A percentile compares a stretch with the other conserved stretches of the same genome.
These are phyloP conservation scores for Etheostoma spectabile DNA, from an alignment of 2,113 vertebrate species.

Conservation along the genomic window DNA sequence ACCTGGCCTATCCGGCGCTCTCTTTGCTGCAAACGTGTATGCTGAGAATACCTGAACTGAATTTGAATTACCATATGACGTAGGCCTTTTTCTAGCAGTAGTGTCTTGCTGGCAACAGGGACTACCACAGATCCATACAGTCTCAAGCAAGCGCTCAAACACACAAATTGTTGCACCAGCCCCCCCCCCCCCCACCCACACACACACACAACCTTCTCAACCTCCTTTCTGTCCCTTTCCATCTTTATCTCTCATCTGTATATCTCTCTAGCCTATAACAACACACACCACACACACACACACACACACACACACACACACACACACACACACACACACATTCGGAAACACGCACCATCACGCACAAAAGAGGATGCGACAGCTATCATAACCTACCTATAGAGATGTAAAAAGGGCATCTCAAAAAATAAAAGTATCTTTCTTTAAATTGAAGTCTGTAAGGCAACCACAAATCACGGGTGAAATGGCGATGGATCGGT, in stretches of 20 bases:
- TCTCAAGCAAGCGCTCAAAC: conserved; percentile 61
- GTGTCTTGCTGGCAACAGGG: conserved; percentile 75
- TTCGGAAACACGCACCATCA: conserved; percentile 30
- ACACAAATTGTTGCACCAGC: conserved; percentile 75
- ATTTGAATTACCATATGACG: conserved; percentile 84
- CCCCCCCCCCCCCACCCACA: conserved; percentile 17
- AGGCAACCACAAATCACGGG: conserved; percentile 17
- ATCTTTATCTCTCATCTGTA: conserved; percentile 44
- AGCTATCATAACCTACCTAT: conserved; percentile 26
- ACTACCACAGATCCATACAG: conserved; percentile 47
- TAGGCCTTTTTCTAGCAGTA: conserved; percentile 72
- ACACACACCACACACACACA: conserved; percentile 3
- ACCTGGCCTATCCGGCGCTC: conserved; percentile 73
- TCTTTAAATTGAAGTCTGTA: conserved; percentile 30
- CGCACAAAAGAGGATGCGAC: conserved; percentile 62
- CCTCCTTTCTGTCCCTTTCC: conserved; percentile 34
- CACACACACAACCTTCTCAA: conserved; percentile 30
- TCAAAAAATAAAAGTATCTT: conserved; percentile 34
- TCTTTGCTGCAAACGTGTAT: conserved; percentile 80
- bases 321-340: conserved; percentile 12
- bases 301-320: conserved; percentile 24
- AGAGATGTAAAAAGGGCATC: background rate
- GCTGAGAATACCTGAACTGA: conserved; percentile 82
- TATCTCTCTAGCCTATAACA: background rate
- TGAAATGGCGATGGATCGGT: conserved; percentile 51